Evolutionary conservation across 2,113 vertebrate species (phyloP), one percentile per base, ranked within the genome.

Genomic region (Ptilonorhynchus violaceus): DNA sequence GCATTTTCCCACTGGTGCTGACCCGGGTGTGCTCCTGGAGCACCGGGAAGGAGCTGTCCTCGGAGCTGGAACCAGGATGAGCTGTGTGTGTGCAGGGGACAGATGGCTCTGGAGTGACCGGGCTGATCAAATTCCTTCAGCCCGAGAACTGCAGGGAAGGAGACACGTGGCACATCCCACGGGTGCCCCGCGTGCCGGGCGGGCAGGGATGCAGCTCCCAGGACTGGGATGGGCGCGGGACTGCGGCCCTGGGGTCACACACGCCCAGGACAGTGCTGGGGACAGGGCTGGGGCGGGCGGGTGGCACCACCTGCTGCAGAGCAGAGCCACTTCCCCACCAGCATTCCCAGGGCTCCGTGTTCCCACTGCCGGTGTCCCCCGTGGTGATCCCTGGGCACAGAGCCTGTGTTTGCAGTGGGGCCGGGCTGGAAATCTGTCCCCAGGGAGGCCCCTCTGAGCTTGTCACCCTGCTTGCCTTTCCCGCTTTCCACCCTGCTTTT

Each of bases 111-210:
- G 16, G 93, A 72, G 9, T 2, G 60, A 62, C 77, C 7, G 69
- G 47, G 31, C 89, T 53, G 87, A 88, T 78, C 91, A 41, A 79
- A 93, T 55, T 93, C 93, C 92, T 93, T 85, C 92, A 85, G 89
- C 89, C 92, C 66, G 58, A 37, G 77, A 77, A 82, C 33, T 56
- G 39, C 77, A 47, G 74, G 70, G 35, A 80, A 67, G 88, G 88
- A 67, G 90, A 17, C 95, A 92, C 30, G 87, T 35, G 88, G 92
- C 18, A n/a, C 67, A 17, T 52, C 59, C 94, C 92, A 6, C 11
- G 22, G 8, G 66, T 69, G 91, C 50, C 49, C 56, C 0, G 4
- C 0, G 0, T 13, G 49, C 84, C 0, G 5, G 66, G 14, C 1
- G 1, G 39, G 88, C 77, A 87, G 80, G 64, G 73, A 25, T 0